phyloP scores from a whole-genome alignment of 1,140 invertebrate genomes.

The Nomia melanderi region DNA sequence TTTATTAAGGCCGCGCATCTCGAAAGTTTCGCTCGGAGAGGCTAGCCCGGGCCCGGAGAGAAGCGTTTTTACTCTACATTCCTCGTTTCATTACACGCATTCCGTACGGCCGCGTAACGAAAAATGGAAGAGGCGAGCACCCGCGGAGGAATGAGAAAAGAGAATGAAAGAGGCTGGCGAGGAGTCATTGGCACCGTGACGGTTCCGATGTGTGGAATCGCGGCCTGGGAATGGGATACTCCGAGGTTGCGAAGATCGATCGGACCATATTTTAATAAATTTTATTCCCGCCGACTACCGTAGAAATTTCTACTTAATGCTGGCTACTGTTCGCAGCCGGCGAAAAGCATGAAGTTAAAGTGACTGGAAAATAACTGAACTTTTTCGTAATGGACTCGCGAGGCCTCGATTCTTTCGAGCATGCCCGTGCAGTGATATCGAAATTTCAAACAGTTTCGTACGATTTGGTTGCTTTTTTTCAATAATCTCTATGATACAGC shows the following conservation, averaged over 20 bases:
- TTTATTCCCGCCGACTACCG: not conserved
- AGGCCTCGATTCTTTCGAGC: not conserved
- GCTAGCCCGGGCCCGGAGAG: not conserved
- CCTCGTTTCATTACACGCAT: constrained; percentile 18
- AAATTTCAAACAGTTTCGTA: not conserved
- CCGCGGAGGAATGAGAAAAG: not conserved
- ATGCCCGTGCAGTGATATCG: not conserved
- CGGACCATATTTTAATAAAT: not conserved
- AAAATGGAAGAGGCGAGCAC: constrained; percentile 4
- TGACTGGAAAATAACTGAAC: constrained; percentile 1
- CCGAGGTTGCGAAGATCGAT: not conserved
- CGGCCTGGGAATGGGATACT: constrained; percentile 7
- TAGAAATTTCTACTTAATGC: not conserved
- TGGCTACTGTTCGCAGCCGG: too few species aligned
- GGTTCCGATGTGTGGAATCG: constrained; percentile 6
- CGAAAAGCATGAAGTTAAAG: not conserved
- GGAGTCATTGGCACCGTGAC: constrained; percentile 6
- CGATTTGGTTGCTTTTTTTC: not conserved
- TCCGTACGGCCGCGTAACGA: not conserved
- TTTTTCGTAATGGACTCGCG: not conserved
- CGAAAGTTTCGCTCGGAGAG: constrained; percentile 2
- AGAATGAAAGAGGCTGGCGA: not conserved
- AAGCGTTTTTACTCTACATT: constrained; percentile 22
- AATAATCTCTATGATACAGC: not conserved
- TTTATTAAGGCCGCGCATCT: constrained; percentile 8